Percentiles rank a stretch among this genome's conserved stretches.
Evolutionary conservation across 2,888 invertebrate genomes (phyloP).

Genomic region (Polyommatus iphigenia): DNA sequence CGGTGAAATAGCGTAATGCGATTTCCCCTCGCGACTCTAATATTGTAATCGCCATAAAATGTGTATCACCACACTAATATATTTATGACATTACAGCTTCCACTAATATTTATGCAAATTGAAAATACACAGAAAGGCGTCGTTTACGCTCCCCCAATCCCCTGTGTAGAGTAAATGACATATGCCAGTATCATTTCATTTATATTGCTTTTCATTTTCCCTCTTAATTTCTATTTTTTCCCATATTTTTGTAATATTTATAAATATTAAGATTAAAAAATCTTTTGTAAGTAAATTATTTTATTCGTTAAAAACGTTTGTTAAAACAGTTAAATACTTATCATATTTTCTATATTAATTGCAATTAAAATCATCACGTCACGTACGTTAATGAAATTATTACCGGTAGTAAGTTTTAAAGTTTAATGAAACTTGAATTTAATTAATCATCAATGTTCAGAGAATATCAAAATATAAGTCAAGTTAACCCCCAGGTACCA

Average conservation of each 20-base stretch:
- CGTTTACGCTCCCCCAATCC: constrained; percentile 72
- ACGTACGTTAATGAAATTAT: too few relatives aligned
- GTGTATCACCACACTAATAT: constrained; percentile 78
- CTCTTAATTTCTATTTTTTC: constrained; percentile 30
- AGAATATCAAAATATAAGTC: background rate
- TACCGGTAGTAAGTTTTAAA: too few relatives aligned
- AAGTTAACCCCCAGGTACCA: background rate
- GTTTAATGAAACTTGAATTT: too few relatives aligned
- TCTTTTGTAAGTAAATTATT: too few relatives aligned
- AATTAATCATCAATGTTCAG: too few relatives aligned
- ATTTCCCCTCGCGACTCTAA: constrained; percentile 62
- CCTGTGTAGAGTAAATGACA: constrained; percentile 56
- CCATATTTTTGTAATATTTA: background rate
- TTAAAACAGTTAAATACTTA: too few relatives aligned
- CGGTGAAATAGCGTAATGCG: constrained; percentile 45
- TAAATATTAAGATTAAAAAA: background rate
- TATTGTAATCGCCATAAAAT: constrained; percentile 79
- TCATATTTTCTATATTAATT: too few relatives aligned
- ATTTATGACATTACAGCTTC: constrained; percentile 75
- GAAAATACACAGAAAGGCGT: constrained; percentile 75
- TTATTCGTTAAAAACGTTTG: too few relatives aligned
- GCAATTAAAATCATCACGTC: too few relatives aligned
- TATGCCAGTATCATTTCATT: constrained; percentile 55
- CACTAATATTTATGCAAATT: constrained; percentile 81
- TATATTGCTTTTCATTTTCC: constrained; percentile 39